Evolutionary conservation across 2,888 invertebrate genomes (phyloP).

Genomic region (Microdon myrmicae): DNA sequence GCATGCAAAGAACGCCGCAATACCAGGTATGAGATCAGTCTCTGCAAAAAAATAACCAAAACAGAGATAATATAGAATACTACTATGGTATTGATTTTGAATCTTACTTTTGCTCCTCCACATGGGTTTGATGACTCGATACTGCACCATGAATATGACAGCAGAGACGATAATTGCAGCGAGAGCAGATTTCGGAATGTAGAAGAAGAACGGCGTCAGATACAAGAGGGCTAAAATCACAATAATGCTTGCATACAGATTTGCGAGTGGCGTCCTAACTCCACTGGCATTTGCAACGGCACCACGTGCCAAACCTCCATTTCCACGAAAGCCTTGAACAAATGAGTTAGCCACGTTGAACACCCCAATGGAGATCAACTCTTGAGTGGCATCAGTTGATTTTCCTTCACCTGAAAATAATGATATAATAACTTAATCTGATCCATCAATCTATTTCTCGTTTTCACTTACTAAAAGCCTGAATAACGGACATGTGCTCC

Average conservation of each 20-base stretch:
- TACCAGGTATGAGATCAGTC: slow-evolving; percentile 85
- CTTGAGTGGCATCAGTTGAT: slow-evolving; percentile 90
- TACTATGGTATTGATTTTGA: too few species aligned
- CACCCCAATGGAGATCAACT: slow-evolving; percentile 86
- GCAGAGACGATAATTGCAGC: slow-evolving; percentile 93
- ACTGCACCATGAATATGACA: slow-evolving; percentile 91
- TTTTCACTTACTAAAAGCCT: slow-evolving; percentile 60
- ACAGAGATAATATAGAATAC: neutral
- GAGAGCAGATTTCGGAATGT: slow-evolving; percentile 85
- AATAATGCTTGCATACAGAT: slow-evolving; percentile 82
- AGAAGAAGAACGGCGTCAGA: slow-evolving; percentile 89
- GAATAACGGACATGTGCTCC: slow-evolving; percentile 83
- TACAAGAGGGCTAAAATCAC: slow-evolving; percentile 86
- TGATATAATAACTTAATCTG: neutral
- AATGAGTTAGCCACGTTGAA: slow-evolving; percentile 85
- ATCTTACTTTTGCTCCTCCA: slow-evolving; percentile 88
- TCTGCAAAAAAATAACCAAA: slow-evolving; percentile 69
- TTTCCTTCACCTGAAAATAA: slow-evolving; percentile 74
- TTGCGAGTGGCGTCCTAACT: slow-evolving; percentile 85
- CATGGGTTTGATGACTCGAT: slow-evolving; percentile 86
- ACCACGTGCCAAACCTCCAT: slow-evolving; percentile 84
- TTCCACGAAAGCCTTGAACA: slow-evolving; percentile 83
- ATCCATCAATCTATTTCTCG: neutral
- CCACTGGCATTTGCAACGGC: slow-evolving; percentile 92
- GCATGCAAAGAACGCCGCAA: slow-evolving; percentile 87